Base-by-base conservation (phyloP, 53 echinoderm and acorn worm genomes). In the Luidia sarsii region DNA sequence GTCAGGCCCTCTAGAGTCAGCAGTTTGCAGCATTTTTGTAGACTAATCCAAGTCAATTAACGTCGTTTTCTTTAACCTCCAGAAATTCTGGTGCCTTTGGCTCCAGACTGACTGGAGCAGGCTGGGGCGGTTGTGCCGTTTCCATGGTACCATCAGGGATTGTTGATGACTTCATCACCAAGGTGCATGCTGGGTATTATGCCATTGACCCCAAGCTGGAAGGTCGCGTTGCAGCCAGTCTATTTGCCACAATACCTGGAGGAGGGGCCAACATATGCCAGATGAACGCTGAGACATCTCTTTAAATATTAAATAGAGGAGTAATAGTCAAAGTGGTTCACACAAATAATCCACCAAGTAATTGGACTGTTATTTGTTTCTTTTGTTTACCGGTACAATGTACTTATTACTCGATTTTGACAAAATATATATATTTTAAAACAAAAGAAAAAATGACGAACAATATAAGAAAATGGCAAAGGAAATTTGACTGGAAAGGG, bases 81-180 rank as follows among this genome's bases (percentile, higher is more conserved):
- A 96, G 97, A 52, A 30, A 80, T 70, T 88, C 97, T 68, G 97
- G 97, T 55, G 91, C 97, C 29, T 24, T 96, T 19, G 93, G 97
- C 27, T 93, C 93, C 19, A 65, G 97, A 18, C 89, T 97, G 14
- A 97, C 97, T n/a, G 97, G 97, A n/a, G 97, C 97, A 49, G 97
- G 97, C 15, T 97, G 97, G 97, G 97, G 93, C 18, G 97, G 97
- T 15, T 97, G 97, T 59, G 88, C 93, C 23, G 91, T 97, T 80
- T 93, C 97, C 75, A 93, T 97, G 83, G 97, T 97, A 39, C 90
- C 86, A 9, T 68, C 79, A 10, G 81, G 65, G n/a, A 34, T 20
- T 4, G 91, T 93, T 15, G 68, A 79, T 21, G 82, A 80, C 46
- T 91, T 97, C 77, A 68, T 91, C 32, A 35, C 49, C 50, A 83